Base-by-base conservation (phyloP, 30 jellyfish, hydroid and myxozoan species). In the Morbakka virulenta region DNA sequence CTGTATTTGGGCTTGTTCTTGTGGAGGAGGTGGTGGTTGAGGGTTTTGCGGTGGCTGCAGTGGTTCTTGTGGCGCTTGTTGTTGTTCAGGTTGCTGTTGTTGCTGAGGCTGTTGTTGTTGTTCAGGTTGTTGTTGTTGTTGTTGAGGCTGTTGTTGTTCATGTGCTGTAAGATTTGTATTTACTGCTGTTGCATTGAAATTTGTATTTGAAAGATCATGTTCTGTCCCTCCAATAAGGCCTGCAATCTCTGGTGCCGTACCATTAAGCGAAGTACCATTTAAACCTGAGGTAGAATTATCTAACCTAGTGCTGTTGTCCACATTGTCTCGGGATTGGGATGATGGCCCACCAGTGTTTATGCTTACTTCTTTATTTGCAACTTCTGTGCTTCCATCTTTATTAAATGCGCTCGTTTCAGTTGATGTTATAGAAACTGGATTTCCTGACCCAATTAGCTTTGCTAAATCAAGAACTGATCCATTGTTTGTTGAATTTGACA, bases 381-480 rank as follows among this genome's bases (percentile, higher is more conserved):
- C 74, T 49, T 82, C 67, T 0, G 98, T 72, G 21, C 87, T 50
- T 1, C 96, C 96, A 35, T 91, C 98, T 74, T 79, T 72, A 6
- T 86, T 48, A 52, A 80, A 65, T 0, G 97, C 95, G 26, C 74
- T 83, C 28, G 96, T 84, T 70, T 91, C 98, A 17, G 98, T 72
- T 11, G 96, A 26, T n/a, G 90, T 67, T 20, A 91, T 86, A 3
- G 98, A 69, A 24, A 91, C 79, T 34, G 74, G 77, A 36, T 84
- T 87, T 11, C 95, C 98, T 33, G 98, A 83, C 3, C 89, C 76
- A 3, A 91, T 70, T 14, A 91, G 85, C 68, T 91, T 91, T 24
- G 92, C 96, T 26, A 91, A 52, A 77, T 91, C 98, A 22, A 91
- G 22, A 72, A 79, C 64, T 23, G 95, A 88, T 13, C 73, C 81